Base-by-base conservation (phyloP, 92 coral and sea anemone species). In the Isaurus tuberculatus region DNA sequence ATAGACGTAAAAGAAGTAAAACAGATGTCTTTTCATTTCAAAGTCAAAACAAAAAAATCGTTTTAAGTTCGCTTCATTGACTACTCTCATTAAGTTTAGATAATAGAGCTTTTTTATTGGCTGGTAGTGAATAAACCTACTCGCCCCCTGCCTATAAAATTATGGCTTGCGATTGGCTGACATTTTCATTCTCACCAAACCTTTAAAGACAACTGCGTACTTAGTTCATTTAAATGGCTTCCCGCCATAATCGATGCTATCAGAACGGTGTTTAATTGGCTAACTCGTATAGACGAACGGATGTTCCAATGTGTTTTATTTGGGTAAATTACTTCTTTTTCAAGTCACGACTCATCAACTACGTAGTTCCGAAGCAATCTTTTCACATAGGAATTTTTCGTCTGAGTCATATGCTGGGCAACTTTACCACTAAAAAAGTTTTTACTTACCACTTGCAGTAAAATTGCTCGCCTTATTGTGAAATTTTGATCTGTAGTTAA, bases 241-340 rank as follows among this genome's bases (percentile, higher is more conserved):
- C 89, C 80, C 87, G 79, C 86, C 79, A 67, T 64, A 89, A 85
- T 85, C 84, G 66, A 73, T 67, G 43, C 33, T 58, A 79, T 17
- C 65, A 37, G 82, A 55, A 80, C 73, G 73, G 60, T 66, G 81
- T 89, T 65, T 89, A 69, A 89, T 89, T 89, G 92, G 92, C 84
- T 58, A 44, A 69, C 32, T 61, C 23, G 53, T n/a, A 17, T 17
- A 23, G 65, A 80, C 79, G 68, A 89, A 74, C 92, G 92, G 92
- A 89, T 85, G 92, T 89, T 85, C 48, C 72, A 37, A 42, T 79
- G 29, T 32, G 75, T 73, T 83, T 71, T 53, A 57, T 75, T 85
- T 53, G 26, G 42, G 36, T 32, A 26, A 77, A 46, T 14, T 57
- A 19, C 15, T 77, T 77, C 27, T 51, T 77, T 57, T 36, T 3